Conservation (phyloP, 1,140 invertebrate genomes). For the Bombus waltoni region DNA sequence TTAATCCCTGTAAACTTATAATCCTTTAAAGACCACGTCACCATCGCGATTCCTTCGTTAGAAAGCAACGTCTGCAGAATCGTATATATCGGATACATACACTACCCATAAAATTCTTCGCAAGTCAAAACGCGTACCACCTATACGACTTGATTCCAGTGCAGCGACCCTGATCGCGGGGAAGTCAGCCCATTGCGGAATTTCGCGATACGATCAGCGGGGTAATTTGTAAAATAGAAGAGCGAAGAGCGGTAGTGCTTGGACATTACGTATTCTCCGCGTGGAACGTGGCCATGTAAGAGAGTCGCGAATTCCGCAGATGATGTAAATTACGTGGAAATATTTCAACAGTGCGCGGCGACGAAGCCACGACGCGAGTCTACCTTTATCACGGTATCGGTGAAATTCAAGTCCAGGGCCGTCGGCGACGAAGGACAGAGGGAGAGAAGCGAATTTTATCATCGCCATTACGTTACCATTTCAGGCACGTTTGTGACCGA, state of each 20-base stretch:
- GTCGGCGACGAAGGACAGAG: neutral
- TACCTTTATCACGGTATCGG: conserved; percentile 52
- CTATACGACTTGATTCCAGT: neutral
- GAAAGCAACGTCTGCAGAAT: neutral
- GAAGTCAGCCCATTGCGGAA: neutral
- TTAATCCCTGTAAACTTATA: neutral
- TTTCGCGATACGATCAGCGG: conserved; percentile 36
- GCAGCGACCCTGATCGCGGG: neutral
- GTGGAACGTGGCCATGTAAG: conserved; percentile 47
- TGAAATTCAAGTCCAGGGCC: conserved; percentile 54
- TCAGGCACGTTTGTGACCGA: conserved; percentile 72
- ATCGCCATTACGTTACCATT: conserved; percentile 70
- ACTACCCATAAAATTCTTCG: neutral
- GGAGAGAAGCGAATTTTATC: conserved; percentile 68
- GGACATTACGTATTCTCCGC: conserved; percentile 70
- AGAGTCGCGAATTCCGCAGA: conserved; percentile 55
- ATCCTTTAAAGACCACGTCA: no score
- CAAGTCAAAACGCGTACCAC: neutral
- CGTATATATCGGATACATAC: neutral
- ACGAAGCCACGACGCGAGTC: conserved; percentile 8
- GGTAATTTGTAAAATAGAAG: conserved; percentile 30
- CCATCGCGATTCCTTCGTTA: neutral
- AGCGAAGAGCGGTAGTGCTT: conserved; percentile 2
- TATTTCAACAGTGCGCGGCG: conserved; percentile 61
- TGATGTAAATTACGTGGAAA: conserved; percentile 74